Base-by-base conservation (phyloP, 2,888 invertebrate species). In the Epirrhoe tristata region DNA sequence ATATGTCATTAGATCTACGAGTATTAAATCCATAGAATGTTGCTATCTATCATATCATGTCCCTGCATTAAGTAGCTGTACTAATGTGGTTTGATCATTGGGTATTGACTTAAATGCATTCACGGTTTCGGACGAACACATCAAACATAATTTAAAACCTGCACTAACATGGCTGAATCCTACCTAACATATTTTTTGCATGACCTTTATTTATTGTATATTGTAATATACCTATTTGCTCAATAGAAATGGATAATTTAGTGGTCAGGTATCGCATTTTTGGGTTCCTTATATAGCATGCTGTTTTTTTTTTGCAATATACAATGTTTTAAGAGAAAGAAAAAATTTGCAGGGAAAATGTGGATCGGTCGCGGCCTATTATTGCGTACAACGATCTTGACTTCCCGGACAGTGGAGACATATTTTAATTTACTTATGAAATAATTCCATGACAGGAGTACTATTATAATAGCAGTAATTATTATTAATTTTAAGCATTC, bases 371-470 rank as follows among this genome's bases (percentile, higher is more conserved):
- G 89, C 95, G 98, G 91, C 96, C 96, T 89, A 94, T 97, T 89
- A 95, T 98, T 91, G 96, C 96, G 89, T 98, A 98, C 95, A 96
- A 97, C 94, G 98, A 98, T 95, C 95, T 98, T 94, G 98, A 98
- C 94, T 97, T 97, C 89, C 97, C 97, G 93, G 97, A 97, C 88
- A 95, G 93, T 93, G 95, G 95, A 87, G 97, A 97, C 88, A 95
- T 96, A 88, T 96, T 97, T 91, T 96, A 94, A 94, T 78, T 79
- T 74, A 56, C 75, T 74, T 75, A 59, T 75, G 74, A 77, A 74
- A 77, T 74, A 74, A 58, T 70, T 51, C 65, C 70, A 68, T 77
- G 67, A 74, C 76, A 75, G 54, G 51, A 70, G 24, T 51, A 60
- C 63, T 69, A 66, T 73, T 66, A 63, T 66, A 68, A 69, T 64